A percentile compares a stretch with the other conserved stretches of the same genome.
These are phyloP conservation scores for Amphipyra tragopoginis DNA, from an alignment of 2,888 invertebrate species.

Conservation along the genomic window DNA sequence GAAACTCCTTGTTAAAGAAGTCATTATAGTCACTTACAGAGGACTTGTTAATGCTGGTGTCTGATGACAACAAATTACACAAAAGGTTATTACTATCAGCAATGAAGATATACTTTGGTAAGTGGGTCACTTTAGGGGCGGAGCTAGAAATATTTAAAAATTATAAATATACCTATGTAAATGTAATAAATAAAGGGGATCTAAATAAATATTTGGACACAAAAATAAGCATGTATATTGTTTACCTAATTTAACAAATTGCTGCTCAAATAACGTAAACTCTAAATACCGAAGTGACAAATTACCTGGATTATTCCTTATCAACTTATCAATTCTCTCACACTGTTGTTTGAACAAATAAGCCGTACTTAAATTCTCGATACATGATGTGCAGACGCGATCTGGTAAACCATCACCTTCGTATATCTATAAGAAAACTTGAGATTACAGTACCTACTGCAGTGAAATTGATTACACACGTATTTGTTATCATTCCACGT, in stretches of 20 bases:
- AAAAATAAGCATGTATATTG: too few species aligned
- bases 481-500: too few species aligned
- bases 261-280: too few species aligned
- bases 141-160: too few species aligned
- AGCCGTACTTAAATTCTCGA: conserved; percentile 85
- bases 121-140: too few species aligned
- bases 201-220: too few species aligned
- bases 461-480: too few species aligned
- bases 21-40: conserved; percentile 76
- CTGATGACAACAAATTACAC: conserved; percentile 58
- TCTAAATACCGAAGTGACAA: neutral
- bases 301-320: conserved; percentile 79
- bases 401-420: conserved; percentile 86
- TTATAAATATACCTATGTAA: too few species aligned
- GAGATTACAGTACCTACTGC: too few species aligned
- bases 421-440: conserved; percentile 73
- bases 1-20: conserved; percentile 81
- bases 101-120: too few species aligned
- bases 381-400: conserved; percentile 83
- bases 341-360: conserved; percentile 86
- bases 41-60: conserved; percentile 74
- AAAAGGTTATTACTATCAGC: neutral
- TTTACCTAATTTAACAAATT: neutral
- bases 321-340: conserved; percentile 79
- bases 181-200: too few species aligned